A percentile compares a stretch with the other conserved stretches of the same genome.
Conservation (phyloP, 2,888 invertebrate species). For the Hypena proboscidalis region DNA sequence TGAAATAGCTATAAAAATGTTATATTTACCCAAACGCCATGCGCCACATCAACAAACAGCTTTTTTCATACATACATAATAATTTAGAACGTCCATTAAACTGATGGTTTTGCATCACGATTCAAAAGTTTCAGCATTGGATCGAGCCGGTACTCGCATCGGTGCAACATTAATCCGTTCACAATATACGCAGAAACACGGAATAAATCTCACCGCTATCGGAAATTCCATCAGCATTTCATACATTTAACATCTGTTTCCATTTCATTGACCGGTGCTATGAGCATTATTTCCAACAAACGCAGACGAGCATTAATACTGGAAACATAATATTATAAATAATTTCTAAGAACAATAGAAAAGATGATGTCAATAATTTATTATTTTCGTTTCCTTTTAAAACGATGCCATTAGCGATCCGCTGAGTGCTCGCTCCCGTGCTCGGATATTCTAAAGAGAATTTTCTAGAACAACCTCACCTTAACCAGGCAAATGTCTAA, state of each 20-base stretch:
- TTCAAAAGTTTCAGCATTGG: slow-evolving; percentile 9
- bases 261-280: slow-evolving; percentile 65
- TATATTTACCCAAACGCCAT: no score
- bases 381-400: slow-evolving; percentile 78
- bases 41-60: no score
- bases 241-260: slow-evolving; percentile 66
- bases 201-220: slow-evolving; percentile 45
- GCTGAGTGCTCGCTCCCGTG: slow-evolving; percentile 65
- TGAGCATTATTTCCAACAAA: slow-evolving; percentile 62
- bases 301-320: slow-evolving; percentile 38
- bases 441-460: slow-evolving; percentile 65
- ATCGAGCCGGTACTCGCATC: neutral
- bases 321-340: slow-evolving; percentile 66
- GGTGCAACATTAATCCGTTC: slow-evolving; percentile 28
- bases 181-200: slow-evolving; percentile 24
- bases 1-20: no score
- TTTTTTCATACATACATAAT: no score
- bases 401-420: slow-evolving; percentile 72
- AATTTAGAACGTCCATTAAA: slow-evolving; percentile 1
- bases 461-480: slow-evolving; percentile 61
- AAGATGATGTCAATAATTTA: slow-evolving; percentile 78
- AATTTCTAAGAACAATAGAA: slow-evolving; percentile 62
- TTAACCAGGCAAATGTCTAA: slow-evolving; percentile 58
- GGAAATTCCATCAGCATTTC: slow-evolving; percentile 58
- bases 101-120: neutral